Conservation (phyloP, 2,888 invertebrate genomes). For the Meteorus colon region DNA sequence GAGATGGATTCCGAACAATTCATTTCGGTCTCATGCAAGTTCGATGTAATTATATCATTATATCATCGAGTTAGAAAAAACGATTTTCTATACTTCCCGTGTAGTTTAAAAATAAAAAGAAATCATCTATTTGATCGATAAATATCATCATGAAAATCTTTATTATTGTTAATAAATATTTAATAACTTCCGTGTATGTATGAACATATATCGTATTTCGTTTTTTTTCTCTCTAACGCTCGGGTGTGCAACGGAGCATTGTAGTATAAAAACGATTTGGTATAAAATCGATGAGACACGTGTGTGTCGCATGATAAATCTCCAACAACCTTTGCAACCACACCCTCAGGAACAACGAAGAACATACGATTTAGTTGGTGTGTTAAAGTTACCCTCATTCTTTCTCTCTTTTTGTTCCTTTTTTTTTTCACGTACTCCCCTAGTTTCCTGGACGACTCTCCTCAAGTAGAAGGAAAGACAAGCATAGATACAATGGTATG, state of each 20-base stretch:
- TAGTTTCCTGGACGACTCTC: slow-evolving; percentile 5
- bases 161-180: neutral
- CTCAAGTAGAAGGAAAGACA: slow-evolving; percentile 29
- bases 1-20: too few relatives aligned
- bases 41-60: too few relatives aligned
- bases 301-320: slow-evolving; percentile 42
- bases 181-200: neutral
- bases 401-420: slow-evolving; percentile 22
- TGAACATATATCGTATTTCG: too few relatives aligned
- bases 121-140: neutral
- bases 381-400: slow-evolving; percentile 28
- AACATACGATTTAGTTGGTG: slow-evolving; percentile 23
- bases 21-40: too few relatives aligned
- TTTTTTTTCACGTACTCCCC: neutral
- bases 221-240: neutral
- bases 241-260: neutral
- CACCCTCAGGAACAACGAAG: slow-evolving; percentile 3
- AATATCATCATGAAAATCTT: neutral
- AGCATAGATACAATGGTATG: slow-evolving; percentile 17
- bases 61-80: neutral
- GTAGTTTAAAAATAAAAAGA: neutral
- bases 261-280: neutral
- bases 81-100: neutral
- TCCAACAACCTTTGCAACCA: slow-evolving; percentile 41
- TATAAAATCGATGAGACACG: slow-evolving; percentile 44